These are phyloP conservation scores for Physocephala rufipes DNA, from an alignment of 2,888 invertebrate genomes.

Conservation along the genomic window DNA sequence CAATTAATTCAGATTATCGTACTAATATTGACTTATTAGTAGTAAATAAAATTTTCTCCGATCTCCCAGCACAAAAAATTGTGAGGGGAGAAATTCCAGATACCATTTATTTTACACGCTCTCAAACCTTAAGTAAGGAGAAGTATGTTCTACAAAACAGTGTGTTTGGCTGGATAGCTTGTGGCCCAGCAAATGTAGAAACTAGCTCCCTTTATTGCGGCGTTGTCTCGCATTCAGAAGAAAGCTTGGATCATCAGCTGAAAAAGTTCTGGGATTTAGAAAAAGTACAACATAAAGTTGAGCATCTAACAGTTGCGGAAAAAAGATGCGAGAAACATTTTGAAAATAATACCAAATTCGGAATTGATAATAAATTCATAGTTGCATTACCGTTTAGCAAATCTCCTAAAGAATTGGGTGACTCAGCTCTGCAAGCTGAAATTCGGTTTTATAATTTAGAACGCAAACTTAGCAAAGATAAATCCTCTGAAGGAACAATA, in stretches of 20 bases:
- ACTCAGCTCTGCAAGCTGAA: conserved; percentile 39
- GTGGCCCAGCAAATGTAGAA: conserved; percentile 10
- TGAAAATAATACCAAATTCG: conserved; percentile 27
- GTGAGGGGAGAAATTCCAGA: conserved; percentile 15
- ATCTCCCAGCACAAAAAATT: too few relatives aligned
- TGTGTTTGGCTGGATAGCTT: too few relatives aligned
- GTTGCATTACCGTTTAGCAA: conserved; percentile 39
- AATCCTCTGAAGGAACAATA: conserved; percentile 21
- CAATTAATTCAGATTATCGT: neutral
- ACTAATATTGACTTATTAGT: neutral
- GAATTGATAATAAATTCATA: conserved; percentile 37
- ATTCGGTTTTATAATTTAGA: conserved; percentile 40
- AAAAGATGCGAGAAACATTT: conserved; percentile 37
- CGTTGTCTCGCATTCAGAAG: neutral
- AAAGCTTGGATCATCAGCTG: neutral
- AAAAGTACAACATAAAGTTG: conserved; percentile 32
- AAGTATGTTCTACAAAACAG: too few relatives aligned
- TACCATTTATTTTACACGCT: neutral
- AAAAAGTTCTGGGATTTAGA: conserved; percentile 39
- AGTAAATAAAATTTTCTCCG: neutral
- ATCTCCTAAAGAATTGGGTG: conserved; percentile 34
- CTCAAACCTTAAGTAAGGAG: too few relatives aligned
- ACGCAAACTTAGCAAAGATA: conserved; percentile 36
- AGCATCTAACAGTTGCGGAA: conserved; percentile 36
- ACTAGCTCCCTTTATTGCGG: neutral